Percentiles rank a stretch among this genome's conserved stretches.
Evolutionary conservation across 2,888 invertebrate species (phyloP).

Genomic region (Megastigmus dorsalis): DNA sequence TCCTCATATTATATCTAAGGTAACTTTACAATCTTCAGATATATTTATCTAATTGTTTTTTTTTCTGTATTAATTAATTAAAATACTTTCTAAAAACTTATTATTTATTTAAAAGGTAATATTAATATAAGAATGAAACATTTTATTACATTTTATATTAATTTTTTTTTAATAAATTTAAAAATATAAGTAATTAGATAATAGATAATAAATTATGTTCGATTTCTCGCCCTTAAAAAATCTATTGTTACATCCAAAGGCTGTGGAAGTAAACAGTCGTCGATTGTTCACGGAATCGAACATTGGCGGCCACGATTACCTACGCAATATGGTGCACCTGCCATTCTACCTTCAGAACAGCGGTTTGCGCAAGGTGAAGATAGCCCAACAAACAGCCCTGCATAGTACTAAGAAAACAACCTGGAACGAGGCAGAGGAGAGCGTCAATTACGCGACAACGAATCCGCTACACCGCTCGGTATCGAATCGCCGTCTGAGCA

Average conservation of each 20-base stretch:
- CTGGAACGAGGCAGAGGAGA: constrained; percentile 78
- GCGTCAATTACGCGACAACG: constrained; percentile 72
- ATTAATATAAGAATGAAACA: not conserved
- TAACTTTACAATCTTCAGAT: constrained; percentile 72
- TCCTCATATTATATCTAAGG: constrained; percentile 98
- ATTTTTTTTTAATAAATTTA: not conserved
- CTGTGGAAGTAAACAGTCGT: constrained; percentile 92
- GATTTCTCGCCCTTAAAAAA: no score
- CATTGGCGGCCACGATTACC: constrained; percentile 95
- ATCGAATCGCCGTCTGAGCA: constrained; percentile 86
- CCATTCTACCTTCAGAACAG: constrained; percentile 99
- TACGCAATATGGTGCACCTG: constrained; percentile 96
- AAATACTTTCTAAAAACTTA: not conserved
- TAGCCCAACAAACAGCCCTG: constrained; percentile 87
- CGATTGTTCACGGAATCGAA: constrained; percentile 92
- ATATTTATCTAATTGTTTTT: constrained; percentile 2
- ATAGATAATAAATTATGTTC: constrained; percentile 40
- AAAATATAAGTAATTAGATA: no score
- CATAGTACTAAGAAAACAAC: constrained; percentile 65
- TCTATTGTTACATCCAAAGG: no score
- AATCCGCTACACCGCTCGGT: constrained; percentile 76
- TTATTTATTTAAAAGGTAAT: not conserved
- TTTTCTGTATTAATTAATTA: not conserved
- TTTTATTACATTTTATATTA: not conserved
- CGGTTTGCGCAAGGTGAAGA: constrained; percentile 90